Conservation (phyloP, 2,888 invertebrate species). For the Standfussiana lucernea region DNA sequence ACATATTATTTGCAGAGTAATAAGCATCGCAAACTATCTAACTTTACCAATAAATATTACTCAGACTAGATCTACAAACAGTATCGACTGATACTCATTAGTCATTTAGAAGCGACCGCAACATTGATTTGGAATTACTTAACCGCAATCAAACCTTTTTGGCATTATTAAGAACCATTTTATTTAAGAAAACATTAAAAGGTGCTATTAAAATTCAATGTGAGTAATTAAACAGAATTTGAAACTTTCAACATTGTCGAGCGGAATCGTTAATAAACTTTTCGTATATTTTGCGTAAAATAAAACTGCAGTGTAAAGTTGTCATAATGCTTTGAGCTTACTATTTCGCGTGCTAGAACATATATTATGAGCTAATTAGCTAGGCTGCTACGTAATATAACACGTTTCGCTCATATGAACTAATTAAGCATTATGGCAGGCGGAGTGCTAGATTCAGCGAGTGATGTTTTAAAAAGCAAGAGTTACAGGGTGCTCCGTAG, state of each 20-base stretch:
- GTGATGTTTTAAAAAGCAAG: conserved; percentile 55
- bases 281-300: conserved; percentile 19
- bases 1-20: conserved; percentile 41
- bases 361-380: conserved; percentile 44
- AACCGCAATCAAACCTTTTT: conserved; percentile 41
- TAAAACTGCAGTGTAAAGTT: conserved; percentile 19
- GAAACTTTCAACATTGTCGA: conserved; percentile 30
- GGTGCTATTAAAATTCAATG: conserved; percentile 51
- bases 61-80: conserved; percentile 7
- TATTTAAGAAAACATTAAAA: conserved; percentile 43
- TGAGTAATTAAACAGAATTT: conserved; percentile 33
- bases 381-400: conserved; percentile 35
- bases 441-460: conserved; percentile 32
- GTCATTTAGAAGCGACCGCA: conserved; percentile 20
- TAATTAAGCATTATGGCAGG: conserved; percentile 53
- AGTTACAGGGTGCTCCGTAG: conserved; percentile 49
- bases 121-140: conserved; percentile 33
- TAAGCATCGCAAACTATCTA: conserved; percentile 47
- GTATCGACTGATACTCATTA: conserved; percentile 22
- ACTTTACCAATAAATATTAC: conserved; percentile 57
- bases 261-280: conserved; percentile 16
- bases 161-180: conserved; percentile 31
- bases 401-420: conserved; percentile 47
- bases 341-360: conserved; percentile 41
- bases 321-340: conserved; percentile 22